A percentile compares a stretch with the other conserved stretches of the same genome.
These are phyloP conservation scores for Malurus splendens DNA, from an alignment of 2,797 vertebrate species.

Conservation along the genomic window DNA sequence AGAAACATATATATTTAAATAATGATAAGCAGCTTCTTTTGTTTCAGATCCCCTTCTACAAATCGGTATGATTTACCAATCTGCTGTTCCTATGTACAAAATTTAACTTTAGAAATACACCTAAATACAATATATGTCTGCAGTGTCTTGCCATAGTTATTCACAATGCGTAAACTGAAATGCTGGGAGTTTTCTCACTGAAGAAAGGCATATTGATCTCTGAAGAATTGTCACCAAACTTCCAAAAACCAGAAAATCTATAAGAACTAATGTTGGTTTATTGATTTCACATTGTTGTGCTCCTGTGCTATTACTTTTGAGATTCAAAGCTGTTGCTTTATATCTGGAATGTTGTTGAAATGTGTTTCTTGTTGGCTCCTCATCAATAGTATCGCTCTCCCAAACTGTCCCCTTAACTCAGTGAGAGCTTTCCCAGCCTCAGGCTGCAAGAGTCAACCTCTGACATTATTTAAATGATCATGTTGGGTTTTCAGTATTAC, in stretches of 20 bases:
- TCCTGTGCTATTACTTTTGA: neutral
- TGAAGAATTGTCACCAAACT: neutral
- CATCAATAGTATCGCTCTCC: neutral
- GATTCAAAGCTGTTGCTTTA: neutral
- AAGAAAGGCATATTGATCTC: neutral
- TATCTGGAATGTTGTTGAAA: neutral
- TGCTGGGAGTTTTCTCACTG: neutral
- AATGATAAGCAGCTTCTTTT: neutral
- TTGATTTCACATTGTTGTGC: neutral
- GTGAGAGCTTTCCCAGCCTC: neutral
- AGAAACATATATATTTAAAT: conserved; percentile 11
- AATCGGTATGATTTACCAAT: neutral
- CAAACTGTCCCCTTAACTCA: neutral
- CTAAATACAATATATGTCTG: neutral
- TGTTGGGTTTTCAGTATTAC: conserved; percentile 14
- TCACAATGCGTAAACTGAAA: neutral
- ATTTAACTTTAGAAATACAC: neutral
- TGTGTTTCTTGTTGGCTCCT: neutral
- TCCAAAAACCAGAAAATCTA: neutral
- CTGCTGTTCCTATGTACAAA: neutral
- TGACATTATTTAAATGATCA: neutral
- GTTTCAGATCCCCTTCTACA: neutral
- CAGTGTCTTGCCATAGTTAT: neutral
- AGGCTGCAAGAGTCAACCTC: neutral
- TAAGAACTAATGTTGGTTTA: neutral